These are phyloP conservation scores for Aphodius sticticus DNA, from an alignment of 2,888 invertebrate species.

Conservation along the genomic window DNA sequence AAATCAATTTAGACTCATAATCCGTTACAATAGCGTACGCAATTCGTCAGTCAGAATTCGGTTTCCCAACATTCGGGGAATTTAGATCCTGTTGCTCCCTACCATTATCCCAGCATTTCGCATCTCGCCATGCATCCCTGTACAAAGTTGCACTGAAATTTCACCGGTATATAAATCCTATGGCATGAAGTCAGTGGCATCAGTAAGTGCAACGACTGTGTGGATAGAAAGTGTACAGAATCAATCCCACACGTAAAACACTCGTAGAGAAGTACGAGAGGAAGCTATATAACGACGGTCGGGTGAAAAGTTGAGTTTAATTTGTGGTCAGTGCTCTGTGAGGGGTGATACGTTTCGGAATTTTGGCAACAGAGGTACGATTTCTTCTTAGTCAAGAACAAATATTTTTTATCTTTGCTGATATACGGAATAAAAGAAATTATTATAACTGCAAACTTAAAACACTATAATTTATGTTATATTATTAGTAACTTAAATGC, in stretches of 20 bases:
- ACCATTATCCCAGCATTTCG: conserved; percentile 9
- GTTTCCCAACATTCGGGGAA: conserved; percentile 20
- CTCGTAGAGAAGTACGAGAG: not conserved
- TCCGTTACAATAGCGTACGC: conserved; percentile 5
- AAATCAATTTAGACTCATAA: not conserved
- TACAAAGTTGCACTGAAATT: conserved; percentile 10
- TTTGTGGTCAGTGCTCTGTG: conserved; percentile 4
- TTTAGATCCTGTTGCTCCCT: conserved; percentile 20
- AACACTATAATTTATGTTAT: too few species aligned
- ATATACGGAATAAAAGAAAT: too few species aligned
- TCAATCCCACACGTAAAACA: conserved; percentile 15
- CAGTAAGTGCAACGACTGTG: conserved; percentile 22
- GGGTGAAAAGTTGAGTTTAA: not conserved
- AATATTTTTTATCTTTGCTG: not conserved
- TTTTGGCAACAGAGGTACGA: not conserved
- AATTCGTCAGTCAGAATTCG: conserved; percentile 16
- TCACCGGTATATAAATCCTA: conserved; percentile 10
- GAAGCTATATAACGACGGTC: conserved; percentile 4
- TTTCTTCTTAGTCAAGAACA: not conserved
- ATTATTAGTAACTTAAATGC: too few species aligned
- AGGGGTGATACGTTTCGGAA: not conserved
- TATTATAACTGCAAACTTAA: too few species aligned
- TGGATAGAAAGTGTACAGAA: conserved; percentile 21
- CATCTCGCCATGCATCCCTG: conserved; percentile 13
- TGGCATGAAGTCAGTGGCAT: not conserved